Percentiles rank a stretch among this genome's conserved stretches.
Evolutionary conservation across 2,113 vertebrate species (phyloP).

Genomic region (Phocoena sinus): DNA sequence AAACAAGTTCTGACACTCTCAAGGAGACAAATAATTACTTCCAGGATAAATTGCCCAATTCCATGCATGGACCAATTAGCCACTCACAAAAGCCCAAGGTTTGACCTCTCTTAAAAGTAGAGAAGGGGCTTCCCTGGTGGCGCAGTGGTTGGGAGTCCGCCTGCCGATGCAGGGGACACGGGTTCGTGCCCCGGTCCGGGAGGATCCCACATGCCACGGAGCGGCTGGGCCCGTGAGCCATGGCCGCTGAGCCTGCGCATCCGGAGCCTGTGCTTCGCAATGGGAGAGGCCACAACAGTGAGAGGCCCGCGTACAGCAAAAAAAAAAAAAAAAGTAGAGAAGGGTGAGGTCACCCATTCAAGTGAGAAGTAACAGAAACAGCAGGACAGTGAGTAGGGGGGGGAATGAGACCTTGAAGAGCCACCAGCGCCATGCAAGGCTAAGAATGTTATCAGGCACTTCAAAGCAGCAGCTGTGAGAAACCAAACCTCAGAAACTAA

Average conservation of each 20-base stretch:
- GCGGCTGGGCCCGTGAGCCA: too few species aligned
- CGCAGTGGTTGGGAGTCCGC: too few species aligned
- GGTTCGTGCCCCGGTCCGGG: too few species aligned
- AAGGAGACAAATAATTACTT: slow-evolving; percentile 42
- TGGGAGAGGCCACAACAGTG: too few species aligned
- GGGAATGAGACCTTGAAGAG: slow-evolving; percentile 64
- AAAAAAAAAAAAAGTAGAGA: slow-evolving; percentile 30
- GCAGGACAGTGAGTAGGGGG: not conserved
- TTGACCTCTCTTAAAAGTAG: slow-evolving; percentile 64
- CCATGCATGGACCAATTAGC: not conserved
- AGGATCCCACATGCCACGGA: too few species aligned
- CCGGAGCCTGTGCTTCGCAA: too few species aligned
- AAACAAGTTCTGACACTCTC: not conserved
- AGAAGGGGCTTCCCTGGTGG: not conserved
- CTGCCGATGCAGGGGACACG: too few species aligned
- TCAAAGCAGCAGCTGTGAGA: slow-evolving; percentile 78
- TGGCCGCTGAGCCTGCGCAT: too few species aligned
- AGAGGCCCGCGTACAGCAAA: too few species aligned
- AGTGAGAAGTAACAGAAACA: slow-evolving; percentile 13
- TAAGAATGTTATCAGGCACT: slow-evolving; percentile 73
- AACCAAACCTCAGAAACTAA: slow-evolving; percentile 67
- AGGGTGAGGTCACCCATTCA: slow-evolving; percentile 25
- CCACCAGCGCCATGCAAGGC: slow-evolving; percentile 45
- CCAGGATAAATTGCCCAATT: slow-evolving; percentile 35
- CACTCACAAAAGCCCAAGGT: slow-evolving; percentile 41